Percentiles rank a stretch among this genome's conserved stretches.
phyloP scores from a whole-genome alignment of 2,797 vertebrate species.

The Fringilla coelebs region DNA sequence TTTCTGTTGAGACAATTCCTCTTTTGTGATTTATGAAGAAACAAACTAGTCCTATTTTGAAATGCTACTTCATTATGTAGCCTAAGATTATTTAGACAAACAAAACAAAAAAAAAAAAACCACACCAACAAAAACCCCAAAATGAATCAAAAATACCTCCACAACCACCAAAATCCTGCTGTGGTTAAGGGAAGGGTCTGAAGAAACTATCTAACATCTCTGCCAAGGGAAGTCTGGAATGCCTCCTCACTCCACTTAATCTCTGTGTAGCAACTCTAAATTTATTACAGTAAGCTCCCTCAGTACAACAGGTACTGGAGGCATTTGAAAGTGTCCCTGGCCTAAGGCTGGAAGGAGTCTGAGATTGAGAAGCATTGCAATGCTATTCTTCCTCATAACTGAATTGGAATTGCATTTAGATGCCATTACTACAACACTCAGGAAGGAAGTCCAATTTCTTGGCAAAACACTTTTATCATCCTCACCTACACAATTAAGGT shows the following conservation, averaged over 20 bases:
- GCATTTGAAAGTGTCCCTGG: not conserved
- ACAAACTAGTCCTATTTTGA: constrained; percentile 50
- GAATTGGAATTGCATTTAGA: not conserved
- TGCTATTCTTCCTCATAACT: not conserved
- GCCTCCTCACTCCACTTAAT: not conserved
- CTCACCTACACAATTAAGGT: not conserved
- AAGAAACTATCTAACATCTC: not conserved
- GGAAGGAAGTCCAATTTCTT: not conserved
- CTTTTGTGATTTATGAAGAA: constrained; percentile 54
- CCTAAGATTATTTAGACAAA: constrained; percentile 11
- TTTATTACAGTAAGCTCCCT: not conserved
- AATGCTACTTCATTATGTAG: constrained; percentile 61
- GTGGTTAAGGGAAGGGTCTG: not conserved
- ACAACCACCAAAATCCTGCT: not conserved
- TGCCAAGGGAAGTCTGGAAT: not conserved
- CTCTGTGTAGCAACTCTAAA: not conserved
- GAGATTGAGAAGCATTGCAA: not conserved
- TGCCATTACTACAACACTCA: not conserved
- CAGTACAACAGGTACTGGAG: not conserved
- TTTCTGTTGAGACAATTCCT: constrained; percentile 48
- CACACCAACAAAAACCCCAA: not conserved
- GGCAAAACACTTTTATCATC: not conserved
- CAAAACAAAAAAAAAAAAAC: not conserved
- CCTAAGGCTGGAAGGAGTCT: not conserved
- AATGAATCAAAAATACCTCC: not conserved